Conservation (phyloP, 2,113 vertebrate species). For the Myiozetetes cayanensis region DNA sequence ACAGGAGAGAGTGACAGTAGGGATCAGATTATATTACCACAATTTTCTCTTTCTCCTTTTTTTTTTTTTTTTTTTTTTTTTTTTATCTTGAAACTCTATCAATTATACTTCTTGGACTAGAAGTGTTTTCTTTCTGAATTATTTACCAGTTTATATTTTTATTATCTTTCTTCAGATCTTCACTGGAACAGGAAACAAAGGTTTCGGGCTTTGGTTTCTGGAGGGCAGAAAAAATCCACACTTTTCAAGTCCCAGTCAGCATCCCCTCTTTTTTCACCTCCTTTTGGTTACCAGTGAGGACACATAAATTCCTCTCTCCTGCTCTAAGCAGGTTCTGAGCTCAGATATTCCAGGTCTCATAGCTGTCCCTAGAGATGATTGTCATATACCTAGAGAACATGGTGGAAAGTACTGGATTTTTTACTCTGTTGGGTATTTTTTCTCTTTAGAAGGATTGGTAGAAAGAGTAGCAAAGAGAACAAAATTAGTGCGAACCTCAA, state of each 20-base stretch:
- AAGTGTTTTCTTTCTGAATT: neutral
- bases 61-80: neutral
- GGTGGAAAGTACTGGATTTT: neutral
- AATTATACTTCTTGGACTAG: neutral
- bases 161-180: neutral
- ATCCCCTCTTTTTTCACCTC: neutral
- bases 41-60: neutral
- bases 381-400: neutral
- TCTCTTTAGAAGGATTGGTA: neutral
- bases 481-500: neutral
- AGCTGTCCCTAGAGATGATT: neutral
- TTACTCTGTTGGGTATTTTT: neutral
- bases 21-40: neutral
- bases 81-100: neutral
- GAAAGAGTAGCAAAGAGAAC: neutral
- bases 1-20: neutral
- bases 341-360: neutral
- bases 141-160: neutral
- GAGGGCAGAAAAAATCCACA: neutral
- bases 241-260: neutral
- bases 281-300: neutral
- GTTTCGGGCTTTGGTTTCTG: neutral
- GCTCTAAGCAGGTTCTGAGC: neutral
- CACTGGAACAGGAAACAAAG: neutral
- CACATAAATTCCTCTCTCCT: neutral